Conservation (phyloP, 2,797 vertebrate species). For the Okamejei kenojei region DNA sequence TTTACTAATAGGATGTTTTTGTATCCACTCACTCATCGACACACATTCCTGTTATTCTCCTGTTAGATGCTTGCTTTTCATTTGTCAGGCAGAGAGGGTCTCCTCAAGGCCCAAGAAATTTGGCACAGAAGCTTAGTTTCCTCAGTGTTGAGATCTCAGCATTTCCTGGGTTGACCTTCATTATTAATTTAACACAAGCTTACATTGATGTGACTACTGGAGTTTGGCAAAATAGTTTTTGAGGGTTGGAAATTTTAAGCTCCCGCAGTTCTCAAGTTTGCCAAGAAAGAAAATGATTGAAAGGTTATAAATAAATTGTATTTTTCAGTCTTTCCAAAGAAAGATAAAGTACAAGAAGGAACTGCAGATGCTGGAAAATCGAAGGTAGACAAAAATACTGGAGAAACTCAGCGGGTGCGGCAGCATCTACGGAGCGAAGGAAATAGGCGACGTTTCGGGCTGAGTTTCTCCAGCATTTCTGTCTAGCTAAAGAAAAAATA, state of each 20-base stretch:
- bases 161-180: background rate
- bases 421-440: no score
- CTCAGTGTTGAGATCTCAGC: background rate
- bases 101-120: background rate
- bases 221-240: background rate
- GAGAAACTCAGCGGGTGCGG: no score
- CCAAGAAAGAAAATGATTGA: background rate
- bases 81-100: background rate
- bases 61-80: background rate
- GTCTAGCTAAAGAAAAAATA: background rate
- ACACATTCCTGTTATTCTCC: background rate
- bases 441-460: no score
- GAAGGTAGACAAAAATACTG: no score
- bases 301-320: background rate
- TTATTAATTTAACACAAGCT: background rate
- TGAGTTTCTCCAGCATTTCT: no score
- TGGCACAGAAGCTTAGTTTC: background rate
- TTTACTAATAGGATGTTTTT: background rate
- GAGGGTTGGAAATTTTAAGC: background rate
- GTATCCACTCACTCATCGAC: background rate
- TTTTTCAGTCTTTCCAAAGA: background rate
- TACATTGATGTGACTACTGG: background rate
- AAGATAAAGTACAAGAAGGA: background rate
- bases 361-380: no score
- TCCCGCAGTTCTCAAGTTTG: background rate